Percentiles rank a stretch among this genome's conserved stretches.
Evolutionary conservation across 2,113 vertebrate genomes (phyloP).

Genomic region (Brienomyrus longianalis): DNA sequence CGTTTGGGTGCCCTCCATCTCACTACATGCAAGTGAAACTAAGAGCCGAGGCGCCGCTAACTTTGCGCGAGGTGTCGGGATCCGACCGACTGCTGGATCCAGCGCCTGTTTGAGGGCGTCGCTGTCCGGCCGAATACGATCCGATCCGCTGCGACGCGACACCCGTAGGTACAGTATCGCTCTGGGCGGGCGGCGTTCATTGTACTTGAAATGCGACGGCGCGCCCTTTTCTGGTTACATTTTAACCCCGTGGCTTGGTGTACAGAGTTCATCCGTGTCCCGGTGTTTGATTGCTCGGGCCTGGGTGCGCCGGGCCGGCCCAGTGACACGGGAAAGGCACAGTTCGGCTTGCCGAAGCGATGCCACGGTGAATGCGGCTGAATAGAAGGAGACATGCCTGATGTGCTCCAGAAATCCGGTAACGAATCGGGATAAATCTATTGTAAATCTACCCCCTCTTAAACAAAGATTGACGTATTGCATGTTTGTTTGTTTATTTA

Average conservation of each 20-base stretch:
- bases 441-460: background rate
- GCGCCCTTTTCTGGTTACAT: conserved; percentile 26
- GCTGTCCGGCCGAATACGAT: background rate
- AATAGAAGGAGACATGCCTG: conserved; percentile 15
- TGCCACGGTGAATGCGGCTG: background rate
- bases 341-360: background rate
- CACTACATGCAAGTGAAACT: background rate
- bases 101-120: background rate
- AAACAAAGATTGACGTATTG: background rate
- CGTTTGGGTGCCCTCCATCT: background rate
- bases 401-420: conserved; percentile 8
- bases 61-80: background rate
- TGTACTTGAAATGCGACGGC: conserved; percentile 22
- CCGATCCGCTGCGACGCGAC: background rate
- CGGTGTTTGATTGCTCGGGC: conserved; percentile 11
- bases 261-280: background rate
- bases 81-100: background rate
- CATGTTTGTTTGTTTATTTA: background rate
- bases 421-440: background rate
- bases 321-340: background rate
- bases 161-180: background rate
- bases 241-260: background rate
- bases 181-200: background rate
- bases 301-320: background rate
- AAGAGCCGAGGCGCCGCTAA: background rate